Percentiles rank a stretch among this genome's conserved stretches.
Conservation (phyloP, 2,113 vertebrate species). For the Dipodomys stephensi region DNA sequence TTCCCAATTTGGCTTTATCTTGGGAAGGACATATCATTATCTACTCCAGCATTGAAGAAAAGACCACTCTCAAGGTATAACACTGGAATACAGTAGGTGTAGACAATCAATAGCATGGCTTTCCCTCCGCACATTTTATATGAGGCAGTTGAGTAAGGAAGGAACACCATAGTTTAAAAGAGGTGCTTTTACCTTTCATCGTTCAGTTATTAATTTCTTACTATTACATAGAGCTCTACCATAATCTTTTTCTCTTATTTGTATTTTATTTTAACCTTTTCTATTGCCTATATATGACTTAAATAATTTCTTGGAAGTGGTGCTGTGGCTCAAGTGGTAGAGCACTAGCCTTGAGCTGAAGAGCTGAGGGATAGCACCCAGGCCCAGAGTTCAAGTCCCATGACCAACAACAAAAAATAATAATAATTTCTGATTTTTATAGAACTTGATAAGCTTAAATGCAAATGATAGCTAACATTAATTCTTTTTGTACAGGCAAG, state of each 20-base stretch:
- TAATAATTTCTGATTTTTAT: slow-evolving; percentile 38
- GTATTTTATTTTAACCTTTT: slow-evolving; percentile 48
- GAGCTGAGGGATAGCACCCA: no score
- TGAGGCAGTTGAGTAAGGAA: not conserved
- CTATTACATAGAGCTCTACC: not conserved
- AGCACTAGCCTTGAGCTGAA: no score
- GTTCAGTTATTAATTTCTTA: slow-evolving; percentile 36
- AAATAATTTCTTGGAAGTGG: no score
- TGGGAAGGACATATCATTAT: slow-evolving; percentile 96
- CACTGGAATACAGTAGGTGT: not conserved
- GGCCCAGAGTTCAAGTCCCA: no score
- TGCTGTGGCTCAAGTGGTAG: no score
- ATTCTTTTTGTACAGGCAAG: slow-evolving; percentile 49
- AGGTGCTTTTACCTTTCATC: slow-evolving; percentile 23
- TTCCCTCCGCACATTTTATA: not conserved
- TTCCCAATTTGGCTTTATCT: slow-evolving; percentile 94
- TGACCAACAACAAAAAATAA: no score
- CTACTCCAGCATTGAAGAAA: slow-evolving; percentile 94
- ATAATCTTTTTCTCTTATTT: not conserved
- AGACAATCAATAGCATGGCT: not conserved
- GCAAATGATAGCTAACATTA: slow-evolving; percentile 26
- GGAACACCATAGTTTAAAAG: slow-evolving; percentile 22
- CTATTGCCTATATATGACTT: not conserved
- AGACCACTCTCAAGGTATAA: slow-evolving; percentile 94
- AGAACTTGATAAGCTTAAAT: slow-evolving; percentile 29